phyloP scores from a whole-genome alignment of 2,888 invertebrate genomes.

The Himalopsyche anomala region DNA sequence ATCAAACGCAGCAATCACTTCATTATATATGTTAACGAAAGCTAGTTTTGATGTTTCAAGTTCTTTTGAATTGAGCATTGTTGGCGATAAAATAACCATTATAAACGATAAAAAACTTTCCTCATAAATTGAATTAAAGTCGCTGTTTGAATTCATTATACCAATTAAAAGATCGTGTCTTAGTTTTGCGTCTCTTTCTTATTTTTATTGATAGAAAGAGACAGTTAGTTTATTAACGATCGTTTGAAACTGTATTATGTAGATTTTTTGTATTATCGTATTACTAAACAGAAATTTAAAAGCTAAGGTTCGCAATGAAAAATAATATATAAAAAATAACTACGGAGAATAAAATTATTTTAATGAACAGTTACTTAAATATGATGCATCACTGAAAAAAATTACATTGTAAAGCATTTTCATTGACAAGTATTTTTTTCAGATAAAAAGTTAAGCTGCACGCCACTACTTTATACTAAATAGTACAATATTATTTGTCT shows the following conservation, averaged over 20 bases:
- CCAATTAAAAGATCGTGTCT: neutral
- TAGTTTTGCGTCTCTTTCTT: neutral
- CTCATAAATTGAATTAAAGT: constrained; percentile 26
- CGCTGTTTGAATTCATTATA: constrained; percentile 18
- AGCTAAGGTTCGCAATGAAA: neutral
- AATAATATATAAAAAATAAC: too few species aligned
- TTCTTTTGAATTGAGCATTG: constrained; percentile 24
- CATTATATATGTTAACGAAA: neutral
- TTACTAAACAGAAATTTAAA: neutral
- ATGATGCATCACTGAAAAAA: too few species aligned
- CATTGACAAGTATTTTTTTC: too few species aligned
- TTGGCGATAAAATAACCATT: constrained; percentile 34
- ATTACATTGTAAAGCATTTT: too few species aligned
- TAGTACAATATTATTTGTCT: too few species aligned
- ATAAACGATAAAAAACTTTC: constrained; percentile 26
- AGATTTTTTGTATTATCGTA: neutral
- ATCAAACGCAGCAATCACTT: neutral
- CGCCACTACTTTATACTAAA: too few species aligned
- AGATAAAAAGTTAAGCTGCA: too few species aligned
- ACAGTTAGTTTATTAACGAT: neutral
- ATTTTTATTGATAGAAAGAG: neutral
- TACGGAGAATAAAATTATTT: too few species aligned
- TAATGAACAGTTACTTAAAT: too few species aligned
- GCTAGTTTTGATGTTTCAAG: neutral
- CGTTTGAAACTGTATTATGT: constrained; percentile 3